Conservation (phyloP, 2,797 vertebrate genomes). For the Sardinella longiceps region DNA sequence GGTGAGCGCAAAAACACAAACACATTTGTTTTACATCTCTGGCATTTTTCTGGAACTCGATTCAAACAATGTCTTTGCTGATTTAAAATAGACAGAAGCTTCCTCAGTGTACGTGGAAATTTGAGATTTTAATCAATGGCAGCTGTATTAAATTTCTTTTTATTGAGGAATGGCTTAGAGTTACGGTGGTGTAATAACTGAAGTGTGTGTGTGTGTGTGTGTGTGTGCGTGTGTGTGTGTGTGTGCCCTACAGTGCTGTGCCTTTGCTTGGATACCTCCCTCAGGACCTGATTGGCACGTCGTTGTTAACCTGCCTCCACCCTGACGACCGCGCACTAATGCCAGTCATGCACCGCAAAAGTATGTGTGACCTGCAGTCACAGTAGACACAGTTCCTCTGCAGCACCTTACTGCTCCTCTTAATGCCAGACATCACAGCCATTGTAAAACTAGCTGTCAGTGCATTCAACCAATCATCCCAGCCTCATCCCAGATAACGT, state of each 20-base stretch:
- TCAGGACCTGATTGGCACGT: conserved; percentile 87
- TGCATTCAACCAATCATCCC: neutral
- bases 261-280: conserved; percentile 88
- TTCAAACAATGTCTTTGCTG: too few species aligned
- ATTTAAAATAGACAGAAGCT: too few species aligned
- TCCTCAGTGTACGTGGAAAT: too few species aligned
- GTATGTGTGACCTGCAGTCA: conserved; percentile 55
- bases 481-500: neutral
- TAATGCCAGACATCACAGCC: neutral
- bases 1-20: conserved; percentile 66
- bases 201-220: neutral
- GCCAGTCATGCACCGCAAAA: conserved; percentile 86
- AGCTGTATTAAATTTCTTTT: neutral
- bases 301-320: conserved; percentile 82
- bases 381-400: neutral
- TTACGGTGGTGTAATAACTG: neutral
- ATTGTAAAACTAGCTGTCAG: neutral
- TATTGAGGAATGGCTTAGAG: neutral
- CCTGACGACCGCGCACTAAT: conserved; percentile 85
- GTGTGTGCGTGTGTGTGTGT: conserved; percentile 6
- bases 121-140: too few species aligned
- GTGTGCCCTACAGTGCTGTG: conserved; percentile 74
- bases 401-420: neutral
- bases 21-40: neutral
- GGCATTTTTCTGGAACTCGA: neutral